Percentiles rank a stretch among this genome's conserved stretches.
Conservation (phyloP, 2,797 vertebrate genomes). For the Rhabdomys pumilio region DNA sequence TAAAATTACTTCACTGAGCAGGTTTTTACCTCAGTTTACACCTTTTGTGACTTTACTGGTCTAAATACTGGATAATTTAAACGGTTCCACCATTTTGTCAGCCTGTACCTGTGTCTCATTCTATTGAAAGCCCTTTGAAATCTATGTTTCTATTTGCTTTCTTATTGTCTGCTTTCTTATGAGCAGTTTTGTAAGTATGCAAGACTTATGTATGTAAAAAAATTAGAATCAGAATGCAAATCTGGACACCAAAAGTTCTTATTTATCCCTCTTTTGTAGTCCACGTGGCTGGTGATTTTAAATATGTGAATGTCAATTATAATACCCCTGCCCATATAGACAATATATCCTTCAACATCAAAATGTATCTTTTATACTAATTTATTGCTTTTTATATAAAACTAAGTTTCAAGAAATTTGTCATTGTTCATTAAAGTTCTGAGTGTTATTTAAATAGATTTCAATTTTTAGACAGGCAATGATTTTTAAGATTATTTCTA, state of each 20-base stretch:
- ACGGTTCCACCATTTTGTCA: not conserved
- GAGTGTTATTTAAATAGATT: conserved; percentile 1
- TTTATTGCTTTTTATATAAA: not conserved
- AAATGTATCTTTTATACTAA: not conserved
- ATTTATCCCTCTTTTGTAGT: not conserved
- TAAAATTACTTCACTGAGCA: not conserved
- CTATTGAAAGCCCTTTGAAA: conserved; percentile 6
- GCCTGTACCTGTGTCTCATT: not conserved
- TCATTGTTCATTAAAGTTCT: conserved; percentile 35
- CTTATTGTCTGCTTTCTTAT: not conserved
- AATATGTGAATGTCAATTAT: not conserved
- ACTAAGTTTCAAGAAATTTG: not conserved
- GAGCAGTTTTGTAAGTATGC: not conserved
- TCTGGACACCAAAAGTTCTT: not conserved
- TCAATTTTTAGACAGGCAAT: not conserved
- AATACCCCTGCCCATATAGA: not conserved
- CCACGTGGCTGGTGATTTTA: not conserved
- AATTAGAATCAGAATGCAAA: not conserved
- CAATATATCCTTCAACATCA: conserved; percentile 11
- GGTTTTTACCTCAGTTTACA: not conserved
- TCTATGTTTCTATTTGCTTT: not conserved
- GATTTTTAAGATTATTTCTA: conserved; percentile 56
- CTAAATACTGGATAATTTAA: not conserved
- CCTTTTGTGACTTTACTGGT: not conserved
- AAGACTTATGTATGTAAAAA: not conserved